phyloP scores from a whole-genome alignment of 2,113 vertebrate species.

The mouse (Mus musculus) region GRCm39 chr3:100733001-100733500 shows the following conservation, averaged over 20 bases:
- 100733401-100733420: background rate
- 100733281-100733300: background rate
- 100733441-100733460: background rate
- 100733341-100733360: background rate
- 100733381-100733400: background rate
- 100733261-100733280: background rate
- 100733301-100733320: background rate
- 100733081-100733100: background rate
- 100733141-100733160: background rate
- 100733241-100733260: background rate
- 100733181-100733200: background rate
- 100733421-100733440: background rate
- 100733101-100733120: background rate
- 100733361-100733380: fast-evolving
- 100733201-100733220: background rate
- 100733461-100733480: background rate
- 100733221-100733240: background rate
- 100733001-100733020: background rate
- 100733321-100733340: background rate
- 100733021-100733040: background rate
- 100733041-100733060: background rate
- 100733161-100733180: background rate
- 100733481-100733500: background rate
- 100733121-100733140: background rate
- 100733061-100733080: background rate